These are phyloP conservation scores for Chaetodon auriga DNA, from an alignment of 2,113 vertebrate genomes.

Conservation along the genomic window DNA sequence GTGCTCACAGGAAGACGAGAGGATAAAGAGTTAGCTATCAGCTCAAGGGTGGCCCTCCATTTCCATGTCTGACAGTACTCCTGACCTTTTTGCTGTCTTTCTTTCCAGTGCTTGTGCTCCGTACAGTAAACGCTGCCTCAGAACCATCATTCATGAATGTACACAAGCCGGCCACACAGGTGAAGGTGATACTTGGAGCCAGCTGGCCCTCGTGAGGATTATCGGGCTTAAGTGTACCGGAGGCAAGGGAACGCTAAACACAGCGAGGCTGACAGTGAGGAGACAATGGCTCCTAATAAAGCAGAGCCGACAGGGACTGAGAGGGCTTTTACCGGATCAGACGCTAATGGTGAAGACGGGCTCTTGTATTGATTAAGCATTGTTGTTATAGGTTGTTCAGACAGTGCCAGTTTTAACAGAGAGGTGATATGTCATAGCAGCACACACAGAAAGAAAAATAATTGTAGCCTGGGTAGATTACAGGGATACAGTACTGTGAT, in stretches of 20 bases:
- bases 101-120: constrained; percentile 51
- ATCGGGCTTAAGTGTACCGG: constrained; percentile 86
- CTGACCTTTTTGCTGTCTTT: constrained; percentile 31
- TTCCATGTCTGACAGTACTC: constrained; percentile 20
- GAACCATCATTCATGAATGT: constrained; percentile 72
- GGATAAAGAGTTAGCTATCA: not conserved
- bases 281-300: constrained; percentile 78
- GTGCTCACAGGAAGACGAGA: constrained; percentile 32
- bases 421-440: constrained; percentile 20
- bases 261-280: constrained; percentile 67
- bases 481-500: constrained; percentile 45
- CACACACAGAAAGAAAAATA: constrained; percentile 13
- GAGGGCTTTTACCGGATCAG: constrained; percentile 77
- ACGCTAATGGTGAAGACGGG: constrained; percentile 46
- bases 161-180: constrained; percentile 73
- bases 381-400: constrained; percentile 55
- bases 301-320: constrained; percentile 62
- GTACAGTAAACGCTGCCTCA: constrained; percentile 52
- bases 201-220: constrained; percentile 79
- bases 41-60: constrained; percentile 20
- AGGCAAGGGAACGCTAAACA: constrained; percentile 81
- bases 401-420: constrained; percentile 16
- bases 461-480: not conserved
- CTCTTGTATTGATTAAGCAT: constrained; percentile 77
- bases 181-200: constrained; percentile 74